Evolutionary conservation across 2,888 invertebrate genomes (phyloP), one percentile per base, ranked within the genome.

Genomic region (Aphidoletes aphidimyza): DNA sequence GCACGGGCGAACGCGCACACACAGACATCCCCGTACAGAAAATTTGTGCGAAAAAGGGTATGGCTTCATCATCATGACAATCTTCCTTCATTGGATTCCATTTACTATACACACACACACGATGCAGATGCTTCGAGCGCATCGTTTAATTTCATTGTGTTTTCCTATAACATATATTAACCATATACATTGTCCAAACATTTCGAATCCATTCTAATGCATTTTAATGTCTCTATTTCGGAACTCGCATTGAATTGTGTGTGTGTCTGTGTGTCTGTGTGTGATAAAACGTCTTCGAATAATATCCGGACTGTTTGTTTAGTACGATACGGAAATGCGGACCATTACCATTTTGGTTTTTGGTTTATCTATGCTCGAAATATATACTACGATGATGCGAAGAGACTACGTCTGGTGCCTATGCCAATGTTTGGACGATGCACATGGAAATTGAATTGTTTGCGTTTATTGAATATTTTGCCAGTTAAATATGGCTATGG

Each of bases 221-320:
- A 81, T 81, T 81, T 81, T 37, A 81, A 81, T 81, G 81, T 81
- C 37, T 81, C 37, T 37, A 81, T 81, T 81, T 81, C 22, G 81
- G 37, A 11, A 37, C 36, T 37, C 37, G n/a, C 19, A 36, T n/a
- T n/a, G n/a, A n/a, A n/a, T n/a, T n/a, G n/a, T n/a, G n/a, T n/a
- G n/a, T n/a, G n/a, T n/a, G n/a, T n/a, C n/a, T n/a, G n/a, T n/a
- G n/a, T n/a, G n/a, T n/a, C n/a, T n/a, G n/a, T n/a, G n/a, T n/a
- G n/a, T n/a, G 37, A 81, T 81, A 81, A 36, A 81, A 81, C 19
- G 37, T n/a, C 37, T 37, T 81, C 81, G 37, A 17, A 81, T 81
- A 37, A 81, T 37, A 37, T 81, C 81, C 36, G 19, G 37, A n/a
- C n/a, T 81, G 37, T 81, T 81, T 81, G n/a, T 37, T 37, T 81